Conservation (phyloP, 1,140 invertebrate species). For the Danaus plexippus region DNA sequence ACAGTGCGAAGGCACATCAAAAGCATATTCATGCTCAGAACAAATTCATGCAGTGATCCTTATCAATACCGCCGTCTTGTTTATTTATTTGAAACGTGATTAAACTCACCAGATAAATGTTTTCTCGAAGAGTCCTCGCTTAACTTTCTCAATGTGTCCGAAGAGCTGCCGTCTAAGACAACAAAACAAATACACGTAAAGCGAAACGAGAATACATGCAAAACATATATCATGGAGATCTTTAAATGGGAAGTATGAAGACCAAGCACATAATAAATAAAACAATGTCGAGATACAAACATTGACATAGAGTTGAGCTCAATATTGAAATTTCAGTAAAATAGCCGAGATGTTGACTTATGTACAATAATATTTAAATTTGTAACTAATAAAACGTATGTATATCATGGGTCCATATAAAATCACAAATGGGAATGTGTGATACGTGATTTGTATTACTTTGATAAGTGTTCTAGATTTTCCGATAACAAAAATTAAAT, state of each 20-base stretch:
- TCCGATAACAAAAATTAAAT: not conserved
- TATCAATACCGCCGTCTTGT: conserved; percentile 4
- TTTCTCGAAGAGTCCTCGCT: conserved; percentile 71
- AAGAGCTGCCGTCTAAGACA: conserved; percentile 67
- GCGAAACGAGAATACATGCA: conserved; percentile 58
- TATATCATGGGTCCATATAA: too few species aligned
- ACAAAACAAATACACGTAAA: conserved; percentile 66
- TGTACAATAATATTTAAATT: too few species aligned
- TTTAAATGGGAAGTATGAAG: too few species aligned
- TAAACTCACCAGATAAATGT: conserved; percentile 67
- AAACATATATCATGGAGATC: conserved; percentile 25
- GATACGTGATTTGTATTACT: too few species aligned
- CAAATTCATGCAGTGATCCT: conserved; percentile 26
- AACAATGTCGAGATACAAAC: too few species aligned
- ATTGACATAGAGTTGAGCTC: too few species aligned
- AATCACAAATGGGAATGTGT: too few species aligned
- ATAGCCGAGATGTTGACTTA: too few species aligned
- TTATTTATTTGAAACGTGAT: conserved; percentile 9
- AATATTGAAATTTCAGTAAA: too few species aligned
- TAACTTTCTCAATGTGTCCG: conserved; percentile 62
- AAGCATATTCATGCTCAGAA: conserved; percentile 32
- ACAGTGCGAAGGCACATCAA: conserved; percentile 21
- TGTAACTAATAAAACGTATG: too few species aligned
- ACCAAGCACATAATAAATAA: too few species aligned
- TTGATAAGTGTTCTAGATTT: not conserved